Percentiles rank a stretch among this genome's conserved stretches.
Conservation (phyloP, 2,113 vertebrate species). For the Micromys minutus region DNA sequence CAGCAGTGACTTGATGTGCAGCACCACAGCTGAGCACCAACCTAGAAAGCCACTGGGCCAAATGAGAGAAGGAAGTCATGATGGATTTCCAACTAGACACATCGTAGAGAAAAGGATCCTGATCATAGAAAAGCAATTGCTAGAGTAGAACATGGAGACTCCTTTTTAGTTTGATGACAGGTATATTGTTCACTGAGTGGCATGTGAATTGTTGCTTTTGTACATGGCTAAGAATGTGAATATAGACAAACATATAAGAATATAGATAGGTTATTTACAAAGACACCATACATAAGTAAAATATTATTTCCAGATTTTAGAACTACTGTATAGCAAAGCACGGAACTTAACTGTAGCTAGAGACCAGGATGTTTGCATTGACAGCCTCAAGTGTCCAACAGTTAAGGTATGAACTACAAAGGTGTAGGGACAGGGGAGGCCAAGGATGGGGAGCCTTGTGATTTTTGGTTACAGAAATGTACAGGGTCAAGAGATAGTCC, state of each 20-base stretch:
- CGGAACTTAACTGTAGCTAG: not conserved
- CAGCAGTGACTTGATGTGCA: not conserved
- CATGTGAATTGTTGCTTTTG: not conserved
- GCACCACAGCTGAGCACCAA: fast-evolving
- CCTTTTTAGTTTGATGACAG: not conserved
- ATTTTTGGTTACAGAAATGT: not conserved
- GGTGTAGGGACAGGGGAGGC: not conserved
- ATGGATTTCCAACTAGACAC: not conserved
- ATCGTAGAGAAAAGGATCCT: not conserved
- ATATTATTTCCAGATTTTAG: conserved; percentile 24
- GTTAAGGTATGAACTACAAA: not conserved
- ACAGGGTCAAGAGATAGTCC: not conserved
- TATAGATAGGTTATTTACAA: not conserved
- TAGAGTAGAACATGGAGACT: not conserved
- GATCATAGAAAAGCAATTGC: not conserved
- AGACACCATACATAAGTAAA: not conserved
- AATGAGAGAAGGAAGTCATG: not conserved
- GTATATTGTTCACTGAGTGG: not conserved
- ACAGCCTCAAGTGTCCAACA: not conserved
- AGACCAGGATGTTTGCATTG: not conserved
- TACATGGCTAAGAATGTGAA: not conserved
- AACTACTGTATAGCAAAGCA: not conserved
- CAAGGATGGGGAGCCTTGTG: not conserved
- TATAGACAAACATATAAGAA: not conserved
- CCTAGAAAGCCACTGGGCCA: not conserved